These are phyloP conservation scores for Brienomyrus brachyistius DNA, from an alignment of 2,113 vertebrate species.

Conservation along the genomic window DNA sequence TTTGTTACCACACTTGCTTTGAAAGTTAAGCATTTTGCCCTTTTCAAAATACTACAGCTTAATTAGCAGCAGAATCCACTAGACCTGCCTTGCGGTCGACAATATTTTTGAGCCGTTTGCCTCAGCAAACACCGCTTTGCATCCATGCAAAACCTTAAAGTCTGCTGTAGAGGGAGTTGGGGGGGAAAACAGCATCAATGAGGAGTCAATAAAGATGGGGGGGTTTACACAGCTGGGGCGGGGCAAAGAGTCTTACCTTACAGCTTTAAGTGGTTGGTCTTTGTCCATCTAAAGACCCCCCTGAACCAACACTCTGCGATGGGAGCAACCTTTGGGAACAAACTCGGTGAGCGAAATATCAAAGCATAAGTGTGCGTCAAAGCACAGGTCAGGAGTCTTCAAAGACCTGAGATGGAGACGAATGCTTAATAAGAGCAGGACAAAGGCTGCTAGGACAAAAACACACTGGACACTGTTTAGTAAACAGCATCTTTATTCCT, in stretches of 20 bases:
- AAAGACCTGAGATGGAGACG: neutral
- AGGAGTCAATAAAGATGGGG: too few species aligned
- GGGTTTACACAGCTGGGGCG: neutral
- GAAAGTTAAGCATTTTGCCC: slow-evolving; percentile 53
- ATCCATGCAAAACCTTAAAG: neutral
- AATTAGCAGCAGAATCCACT: slow-evolving; percentile 55
- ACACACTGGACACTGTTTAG: slow-evolving; percentile 53
- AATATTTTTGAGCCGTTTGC: neutral
- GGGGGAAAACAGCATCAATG: neutral
- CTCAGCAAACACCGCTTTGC: neutral
- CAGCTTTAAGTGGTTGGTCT: neutral
- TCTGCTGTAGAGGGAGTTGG: neutral
- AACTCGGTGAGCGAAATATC: neutral
- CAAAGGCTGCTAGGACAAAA: neutral
- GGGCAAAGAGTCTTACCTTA: neutral
- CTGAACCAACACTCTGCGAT: neutral
- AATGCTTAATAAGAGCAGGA: neutral
- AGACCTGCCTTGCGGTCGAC: neutral
- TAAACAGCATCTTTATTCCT: slow-evolving; percentile 84
- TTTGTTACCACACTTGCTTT: neutral
- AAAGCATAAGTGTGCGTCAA: neutral
- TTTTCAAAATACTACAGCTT: slow-evolving; percentile 51
- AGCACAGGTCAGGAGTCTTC: neutral
- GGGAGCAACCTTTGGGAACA: neutral
- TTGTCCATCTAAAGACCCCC: neutral